Conservation (phyloP, 2,113 vertebrate species). For the Coracopsis vasa region DNA sequence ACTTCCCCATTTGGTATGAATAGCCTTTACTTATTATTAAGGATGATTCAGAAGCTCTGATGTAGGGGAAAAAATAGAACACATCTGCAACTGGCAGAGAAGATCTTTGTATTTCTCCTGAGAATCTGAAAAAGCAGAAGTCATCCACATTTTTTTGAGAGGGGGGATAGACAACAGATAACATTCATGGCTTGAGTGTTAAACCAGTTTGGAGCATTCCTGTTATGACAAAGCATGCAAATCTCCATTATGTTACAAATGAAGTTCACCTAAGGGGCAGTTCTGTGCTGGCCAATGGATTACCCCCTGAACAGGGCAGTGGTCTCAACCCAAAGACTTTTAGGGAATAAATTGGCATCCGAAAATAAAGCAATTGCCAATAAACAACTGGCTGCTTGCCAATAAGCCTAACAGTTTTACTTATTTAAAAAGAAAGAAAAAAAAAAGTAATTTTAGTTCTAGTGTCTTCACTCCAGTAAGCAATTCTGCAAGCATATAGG, state of each 20-base stretch:
- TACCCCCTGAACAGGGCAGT: neutral
- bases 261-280: neutral
- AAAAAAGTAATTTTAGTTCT: neutral
- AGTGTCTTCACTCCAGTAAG: neutral
- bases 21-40: slow-evolving; percentile 68
- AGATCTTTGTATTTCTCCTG: neutral
- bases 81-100: slow-evolving; percentile 36
- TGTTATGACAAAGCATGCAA: neutral
- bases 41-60: slow-evolving; percentile 65
- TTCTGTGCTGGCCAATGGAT: neutral
- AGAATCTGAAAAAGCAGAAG: slow-evolving; percentile 3
- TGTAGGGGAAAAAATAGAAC: slow-evolving; percentile 45
- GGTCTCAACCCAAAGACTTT: neutral
- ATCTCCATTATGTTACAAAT: slow-evolving; percentile 58
- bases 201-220: neutral
- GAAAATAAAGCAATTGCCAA: neutral
- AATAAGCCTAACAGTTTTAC: neutral
- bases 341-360: neutral
- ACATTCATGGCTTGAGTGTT: neutral
- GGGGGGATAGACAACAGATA: neutral
- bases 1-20: slow-evolving; percentile 63
- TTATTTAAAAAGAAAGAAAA: neutral
- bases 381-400: neutral
- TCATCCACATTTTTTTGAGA: neutral
- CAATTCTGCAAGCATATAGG: neutral